These are phyloP conservation scores for Cyprinella venusta DNA, from an alignment of 2,797 vertebrate genomes.

Conservation along the genomic window DNA sequence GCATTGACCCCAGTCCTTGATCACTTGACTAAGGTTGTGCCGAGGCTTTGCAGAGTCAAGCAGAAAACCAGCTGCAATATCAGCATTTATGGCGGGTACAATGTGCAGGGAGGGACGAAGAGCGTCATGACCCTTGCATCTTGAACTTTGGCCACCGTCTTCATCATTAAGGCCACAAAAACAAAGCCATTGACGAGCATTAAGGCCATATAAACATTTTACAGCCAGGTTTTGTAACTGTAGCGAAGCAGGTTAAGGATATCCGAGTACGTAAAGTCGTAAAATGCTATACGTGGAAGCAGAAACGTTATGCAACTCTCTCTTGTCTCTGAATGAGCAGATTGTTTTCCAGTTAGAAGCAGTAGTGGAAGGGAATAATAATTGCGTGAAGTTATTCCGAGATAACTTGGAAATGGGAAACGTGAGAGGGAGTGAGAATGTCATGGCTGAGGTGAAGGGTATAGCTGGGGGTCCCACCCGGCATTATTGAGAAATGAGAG, in stretches of 20 bases:
- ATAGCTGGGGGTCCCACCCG: slow-evolving; percentile 6
- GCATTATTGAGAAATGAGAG: slow-evolving; percentile 25
- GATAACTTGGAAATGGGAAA: background rate
- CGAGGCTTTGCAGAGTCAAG: slow-evolving; percentile 17
- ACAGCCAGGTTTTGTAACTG: slow-evolving; percentile 14
- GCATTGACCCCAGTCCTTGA: slow-evolving; percentile 60
- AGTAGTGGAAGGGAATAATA: background rate
- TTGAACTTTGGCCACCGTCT: slow-evolving; percentile 52
- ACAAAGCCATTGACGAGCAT: slow-evolving; percentile 38
- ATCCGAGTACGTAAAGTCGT: slow-evolving; percentile 7
- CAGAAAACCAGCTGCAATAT: slow-evolving; percentile 7
- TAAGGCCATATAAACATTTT: slow-evolving; percentile 33
- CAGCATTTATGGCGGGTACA: slow-evolving; percentile 55
- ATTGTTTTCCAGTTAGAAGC: slow-evolving; percentile 3
- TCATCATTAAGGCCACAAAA: slow-evolving; percentile 34
- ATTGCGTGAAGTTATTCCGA: background rate
- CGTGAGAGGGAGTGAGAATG: slow-evolving; percentile 16
- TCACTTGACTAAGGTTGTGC: slow-evolving; percentile 36
- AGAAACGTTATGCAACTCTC: background rate
- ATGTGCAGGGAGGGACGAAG: background rate
- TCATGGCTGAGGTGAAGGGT: slow-evolving; percentile 39
- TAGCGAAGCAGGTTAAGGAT: background rate
- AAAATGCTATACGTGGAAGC: background rate
- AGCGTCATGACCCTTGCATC: background rate
- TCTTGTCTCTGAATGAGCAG: background rate